Evolutionary conservation across 2,888 invertebrate species (phyloP), one percentile per base, ranked within the genome.

Genomic region (Mimachlamys varia): DNA sequence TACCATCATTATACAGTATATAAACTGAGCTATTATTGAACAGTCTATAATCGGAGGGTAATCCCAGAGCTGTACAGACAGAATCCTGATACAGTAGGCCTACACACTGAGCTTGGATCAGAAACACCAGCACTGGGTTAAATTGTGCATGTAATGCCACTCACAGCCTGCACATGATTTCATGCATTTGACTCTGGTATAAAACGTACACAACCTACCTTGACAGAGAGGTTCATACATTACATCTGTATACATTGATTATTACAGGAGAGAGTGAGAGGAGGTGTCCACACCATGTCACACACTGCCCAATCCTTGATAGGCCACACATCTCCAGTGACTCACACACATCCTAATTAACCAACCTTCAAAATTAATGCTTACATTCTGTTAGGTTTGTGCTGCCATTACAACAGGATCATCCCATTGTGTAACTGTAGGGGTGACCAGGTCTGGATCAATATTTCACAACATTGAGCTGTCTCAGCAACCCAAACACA

Each of bases 391-490:
- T 27, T 76, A 76, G 12, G 76, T 76, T 58, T 19, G n/a, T 76
- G 76, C 76, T 76, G 2, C 76, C 76, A 76, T 76, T 76, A 76
- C 76, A 76, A 76, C 12, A 27, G 76, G 76, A 76, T 33, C 33
- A 27, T 76, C 76, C 27, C 76, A 76, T 76, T 76, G 76, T 76
- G 27, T 76, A 76, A 76, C 76, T 22, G 0, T 12, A 33, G 76
- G 76, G 76, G 27, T 12, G 76, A 76, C 22, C 27, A 76, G 76
- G 76, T 76, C 27, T 76, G 76, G 76, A 76, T 76, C 76, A 76
- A 76, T 76, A 76, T 76, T 76, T 76, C 76, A 76, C 76, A 76
- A 76, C 76, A 76, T 76, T 76, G 76, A 76, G 76, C 76, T 76
- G 76, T 76, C 76, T 76, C 76, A 76, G 76, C 76, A 76, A 76